Base-by-base conservation (phyloP, 2,888 invertebrate species). In the Pherbina coryleti region DNA sequence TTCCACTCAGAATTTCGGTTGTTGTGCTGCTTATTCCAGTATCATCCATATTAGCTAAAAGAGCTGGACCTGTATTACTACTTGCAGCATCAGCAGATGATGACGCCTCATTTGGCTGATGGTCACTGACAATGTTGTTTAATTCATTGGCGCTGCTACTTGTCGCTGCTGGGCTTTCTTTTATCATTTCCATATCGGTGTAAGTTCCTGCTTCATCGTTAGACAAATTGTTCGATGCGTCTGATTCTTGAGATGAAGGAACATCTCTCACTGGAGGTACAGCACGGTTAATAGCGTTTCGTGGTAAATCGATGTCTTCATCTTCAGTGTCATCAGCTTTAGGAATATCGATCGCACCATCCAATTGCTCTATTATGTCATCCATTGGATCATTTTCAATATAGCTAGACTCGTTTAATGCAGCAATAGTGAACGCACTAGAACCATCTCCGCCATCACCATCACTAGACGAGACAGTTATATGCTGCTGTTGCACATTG, bases 291-390 rank as follows among this genome's bases (percentile, higher is more conserved):
- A 7, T 5, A 28, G n/a, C 5, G 14, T 22, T 19, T 28, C 81
- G 72, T 74, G 80, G 74, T 34, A 73, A 76, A 71, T 81, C 76
- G 25, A 82, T 81, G 14, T 82, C 81, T 55, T 83, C 82, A 5
- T 69, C 22, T 5, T 74, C 73, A 7, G 80, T 75, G 44, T 73
- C 79, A 22, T 55, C 49, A 8, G 67, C 44, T 3, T 74, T 78
- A 0, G 82, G 51, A 17, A 82, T 69, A 78, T 89, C 89, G 4
- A 78, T 76, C 5, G 85, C 84, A 25, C 88, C 88, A 86, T 90
- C 86, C 78, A 89, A 83, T 83, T 90, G 85, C 83, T 89, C 86
- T 44, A 88, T 88, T 25, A 89, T 88, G 79, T 89, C 89, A 75
- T 88, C 89, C 77, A 88, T 87, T 5, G 88, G 84, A 79, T 88